Conservation (phyloP, 1,140 invertebrate genomes). For the Drosophila sulfurigaster region DNA sequence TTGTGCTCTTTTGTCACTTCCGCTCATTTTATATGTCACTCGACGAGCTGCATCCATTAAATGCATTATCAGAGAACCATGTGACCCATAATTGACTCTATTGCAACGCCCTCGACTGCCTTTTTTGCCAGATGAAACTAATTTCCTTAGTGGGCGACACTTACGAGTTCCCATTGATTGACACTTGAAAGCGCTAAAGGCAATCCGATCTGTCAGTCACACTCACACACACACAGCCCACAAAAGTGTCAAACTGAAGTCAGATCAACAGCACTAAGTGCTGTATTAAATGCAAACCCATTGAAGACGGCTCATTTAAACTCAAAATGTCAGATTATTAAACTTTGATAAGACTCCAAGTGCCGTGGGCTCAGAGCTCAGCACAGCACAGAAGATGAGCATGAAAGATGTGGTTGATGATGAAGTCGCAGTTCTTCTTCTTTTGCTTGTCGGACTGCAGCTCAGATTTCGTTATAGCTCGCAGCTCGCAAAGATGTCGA, state of each 20-base stretch:
- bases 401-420: constrained; percentile 18
- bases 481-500: constrained; percentile 58
- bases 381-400: constrained; percentile 47
- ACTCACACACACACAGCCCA: constrained; percentile 44
- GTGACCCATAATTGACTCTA: constrained; percentile 52
- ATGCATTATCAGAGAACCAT: constrained; percentile 45
- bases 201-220: constrained; percentile 61
- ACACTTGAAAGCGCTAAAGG: constrained; percentile 33
- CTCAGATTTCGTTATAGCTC: constrained; percentile 61
- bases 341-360: constrained; percentile 63
- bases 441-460: constrained; percentile 4
- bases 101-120: constrained; percentile 25
- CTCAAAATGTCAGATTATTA: constrained; percentile 81
- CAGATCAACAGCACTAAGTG: constrained; percentile 70
- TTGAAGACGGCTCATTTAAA: constrained; percentile 67
- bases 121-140: constrained; percentile 17
- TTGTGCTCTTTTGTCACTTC: background rate
- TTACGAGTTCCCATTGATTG: constrained; percentile 47
- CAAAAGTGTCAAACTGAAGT: constrained; percentile 75
- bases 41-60: constrained; percentile 47
- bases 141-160: constrained; percentile 49
- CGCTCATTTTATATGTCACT: constrained; percentile 43
- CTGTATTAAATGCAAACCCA: constrained; percentile 67
- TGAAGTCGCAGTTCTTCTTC: background rate
- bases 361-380: constrained; percentile 60